Base-by-base conservation (phyloP, 2,888 invertebrate species). In the Amphipyra berbera region DNA sequence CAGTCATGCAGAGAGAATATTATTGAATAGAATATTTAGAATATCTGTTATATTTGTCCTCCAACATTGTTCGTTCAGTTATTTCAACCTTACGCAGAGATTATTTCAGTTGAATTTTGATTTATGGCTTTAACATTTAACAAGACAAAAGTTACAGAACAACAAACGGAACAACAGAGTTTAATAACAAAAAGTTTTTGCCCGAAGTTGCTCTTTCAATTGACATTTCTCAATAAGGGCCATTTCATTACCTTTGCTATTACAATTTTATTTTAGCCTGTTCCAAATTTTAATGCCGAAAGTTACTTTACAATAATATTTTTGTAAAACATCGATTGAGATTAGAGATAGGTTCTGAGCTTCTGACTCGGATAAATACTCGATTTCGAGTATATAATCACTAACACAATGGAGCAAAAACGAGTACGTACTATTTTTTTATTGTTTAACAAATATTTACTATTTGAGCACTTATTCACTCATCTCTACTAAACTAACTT, bases 81-180 rank as follows among this genome's bases (percentile, higher is more conserved):
- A 69, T 76, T 79, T 63, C 68, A 76, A 74, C 78, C 74, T 73
- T 61, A 68, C 59, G 47, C 37, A 68, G 44, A 78, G 71, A 81
- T 80, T 82, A 75, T 81, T 81, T 81, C 64, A 65, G 67, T 60
- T 68, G 67, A 85, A 85, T 82, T 84, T 83, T 84, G 82, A 85
- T 86, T 83, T 82, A 84, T 85, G 64, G 68, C 83, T 69, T 73
- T 72, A 82, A 83, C 77, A 83, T 81, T 81, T 78, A 84, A 78
- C 79, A 76, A 82, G 74, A 81, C 79, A 81, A 78, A 85, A 84
- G 79, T 84, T 84, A 71, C 65, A 61, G 64, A 81, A 81, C 78
- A 83, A 81, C 76, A 81, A 80, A 79, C 63, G 58, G 53, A 76
- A 79, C 76, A 79, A 75, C 73, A 42, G 73, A 79, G 76, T 77